Conservation (phyloP, 2,888 invertebrate genomes). For the Andrena hattorfiana region DNA sequence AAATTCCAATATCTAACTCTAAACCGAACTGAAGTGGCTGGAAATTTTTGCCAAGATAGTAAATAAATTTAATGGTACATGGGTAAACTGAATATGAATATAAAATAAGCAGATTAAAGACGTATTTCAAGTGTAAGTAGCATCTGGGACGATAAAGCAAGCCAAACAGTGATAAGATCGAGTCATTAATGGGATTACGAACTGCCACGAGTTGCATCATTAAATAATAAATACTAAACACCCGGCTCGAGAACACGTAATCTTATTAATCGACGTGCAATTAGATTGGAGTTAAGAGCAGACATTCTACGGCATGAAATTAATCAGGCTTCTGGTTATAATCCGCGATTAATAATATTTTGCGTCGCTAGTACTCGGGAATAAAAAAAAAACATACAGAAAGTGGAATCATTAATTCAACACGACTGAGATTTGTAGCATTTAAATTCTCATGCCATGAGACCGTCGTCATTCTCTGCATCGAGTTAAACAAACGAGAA, state of each 20-base stretch:
- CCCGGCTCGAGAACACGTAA: background rate
- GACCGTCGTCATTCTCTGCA: background rate
- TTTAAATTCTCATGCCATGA: background rate
- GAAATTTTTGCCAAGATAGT: too few relatives aligned
- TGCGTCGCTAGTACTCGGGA: slow-evolving; percentile 3
- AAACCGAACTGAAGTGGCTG: too few relatives aligned
- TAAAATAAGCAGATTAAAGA: too few relatives aligned
- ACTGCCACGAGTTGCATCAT: background rate
- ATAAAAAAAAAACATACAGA: background rate
- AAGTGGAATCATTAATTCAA: background rate
- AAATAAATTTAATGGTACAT: too few relatives aligned
- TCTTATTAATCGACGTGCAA: background rate
- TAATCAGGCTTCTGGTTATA: background rate
- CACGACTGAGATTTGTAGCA: background rate
- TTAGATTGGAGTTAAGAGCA: background rate
- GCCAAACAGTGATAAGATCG: background rate
- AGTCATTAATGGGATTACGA: background rate
- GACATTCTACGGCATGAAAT: background rate
- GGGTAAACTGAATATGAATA: too few relatives aligned
- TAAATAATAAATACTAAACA: background rate
- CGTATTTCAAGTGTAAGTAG: too few relatives aligned
- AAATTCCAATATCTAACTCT: too few relatives aligned
- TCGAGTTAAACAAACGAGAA: background rate
- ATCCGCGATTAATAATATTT: slow-evolving; percentile 8
- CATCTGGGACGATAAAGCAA: background rate